Evolutionary conservation across 2,797 vertebrate genomes (phyloP).

Genomic region (Dallia pectoralis): DNA sequence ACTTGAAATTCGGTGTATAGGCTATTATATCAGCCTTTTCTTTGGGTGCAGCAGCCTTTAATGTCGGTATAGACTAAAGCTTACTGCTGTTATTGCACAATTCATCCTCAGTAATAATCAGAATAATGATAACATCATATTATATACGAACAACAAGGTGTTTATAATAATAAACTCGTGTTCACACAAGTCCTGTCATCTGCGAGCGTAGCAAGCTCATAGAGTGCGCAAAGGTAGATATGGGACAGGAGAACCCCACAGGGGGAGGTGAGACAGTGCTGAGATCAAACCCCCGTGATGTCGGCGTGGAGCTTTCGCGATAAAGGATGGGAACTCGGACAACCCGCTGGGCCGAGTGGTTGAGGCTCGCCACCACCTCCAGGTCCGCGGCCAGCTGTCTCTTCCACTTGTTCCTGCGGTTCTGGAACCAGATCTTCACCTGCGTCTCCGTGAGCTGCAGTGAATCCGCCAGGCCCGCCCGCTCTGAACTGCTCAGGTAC

Average conservation of each 20-base stretch:
- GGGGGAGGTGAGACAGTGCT: constrained; percentile 68
- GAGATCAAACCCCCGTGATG: constrained; percentile 78
- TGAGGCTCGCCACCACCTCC: constrained; percentile 79
- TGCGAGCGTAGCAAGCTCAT: constrained; percentile 84
- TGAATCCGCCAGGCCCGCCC: constrained; percentile 75
- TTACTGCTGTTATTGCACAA: constrained; percentile 65
- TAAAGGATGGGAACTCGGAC: constrained; percentile 91
- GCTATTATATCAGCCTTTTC: constrained; percentile 32
- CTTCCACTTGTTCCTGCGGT: constrained; percentile 89
- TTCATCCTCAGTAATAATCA: constrained; percentile 31
- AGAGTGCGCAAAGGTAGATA: constrained; percentile 85
- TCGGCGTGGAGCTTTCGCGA: constrained; percentile 78
- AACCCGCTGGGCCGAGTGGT: constrained; percentile 81
- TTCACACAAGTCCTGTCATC: constrained; percentile 87
- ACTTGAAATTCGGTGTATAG: constrained; percentile 19
- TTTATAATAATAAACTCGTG: background rate
- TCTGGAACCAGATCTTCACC: constrained; percentile 92
- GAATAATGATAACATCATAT: constrained; percentile 11
- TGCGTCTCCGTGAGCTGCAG: constrained; percentile 85
- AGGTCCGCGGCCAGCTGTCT: constrained; percentile 85
- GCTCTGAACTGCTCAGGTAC: constrained; percentile 82
- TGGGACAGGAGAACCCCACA: constrained; percentile 77
- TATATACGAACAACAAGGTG: constrained; percentile 6
- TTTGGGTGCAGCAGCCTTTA: constrained; percentile 54
- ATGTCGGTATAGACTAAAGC: constrained; percentile 1